These are phyloP conservation scores for Cheilosia impressa DNA, from an alignment of 2,888 invertebrate genomes.

Conservation along the genomic window DNA sequence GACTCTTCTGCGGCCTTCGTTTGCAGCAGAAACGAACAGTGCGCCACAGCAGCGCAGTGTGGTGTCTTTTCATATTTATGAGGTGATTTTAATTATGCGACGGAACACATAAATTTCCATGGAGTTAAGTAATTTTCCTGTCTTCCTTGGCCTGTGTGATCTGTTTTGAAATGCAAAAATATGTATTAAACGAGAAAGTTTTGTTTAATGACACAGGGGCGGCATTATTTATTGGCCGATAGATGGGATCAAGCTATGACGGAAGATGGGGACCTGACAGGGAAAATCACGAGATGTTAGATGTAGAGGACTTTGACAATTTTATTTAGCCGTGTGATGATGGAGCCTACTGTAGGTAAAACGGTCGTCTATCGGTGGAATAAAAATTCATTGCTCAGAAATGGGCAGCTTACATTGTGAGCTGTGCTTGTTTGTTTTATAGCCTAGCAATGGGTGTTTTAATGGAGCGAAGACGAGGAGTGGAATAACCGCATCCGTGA, in stretches of 20 bases:
- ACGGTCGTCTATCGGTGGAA: too few relatives aligned
- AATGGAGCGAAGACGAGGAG: too few relatives aligned
- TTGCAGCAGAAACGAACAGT: constrained; percentile 20
- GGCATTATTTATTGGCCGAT: constrained; percentile 59
- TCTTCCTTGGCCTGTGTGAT: constrained; percentile 55
- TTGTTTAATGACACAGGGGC: constrained; percentile 24
- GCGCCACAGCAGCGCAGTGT: constrained; percentile 48
- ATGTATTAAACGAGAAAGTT: constrained; percentile 50
- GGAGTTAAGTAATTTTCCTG: constrained; percentile 69
- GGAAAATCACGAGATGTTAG: neutral
- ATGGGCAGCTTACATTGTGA: too few relatives aligned
- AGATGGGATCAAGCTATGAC: constrained; percentile 53
- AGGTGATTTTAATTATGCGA: constrained; percentile 75
- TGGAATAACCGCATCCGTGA: too few relatives aligned
- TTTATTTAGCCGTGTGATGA: neutral
- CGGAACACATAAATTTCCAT: constrained; percentile 71
- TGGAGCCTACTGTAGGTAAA: neutral
- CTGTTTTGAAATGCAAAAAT: constrained; percentile 66
- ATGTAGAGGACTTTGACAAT: neutral
- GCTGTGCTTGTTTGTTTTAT: too few relatives aligned
- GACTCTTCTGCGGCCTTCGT: constrained; percentile 35
- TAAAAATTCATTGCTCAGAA: too few relatives aligned
- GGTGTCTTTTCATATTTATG: constrained; percentile 71
- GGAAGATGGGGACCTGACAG: constrained; percentile 29
- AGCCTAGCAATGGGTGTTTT: too few relatives aligned